A percentile compares a stretch with the other conserved stretches of the same genome.
Conservation (phyloP, 2,888 invertebrate species). For the Mesorhabditis belari region DNA sequence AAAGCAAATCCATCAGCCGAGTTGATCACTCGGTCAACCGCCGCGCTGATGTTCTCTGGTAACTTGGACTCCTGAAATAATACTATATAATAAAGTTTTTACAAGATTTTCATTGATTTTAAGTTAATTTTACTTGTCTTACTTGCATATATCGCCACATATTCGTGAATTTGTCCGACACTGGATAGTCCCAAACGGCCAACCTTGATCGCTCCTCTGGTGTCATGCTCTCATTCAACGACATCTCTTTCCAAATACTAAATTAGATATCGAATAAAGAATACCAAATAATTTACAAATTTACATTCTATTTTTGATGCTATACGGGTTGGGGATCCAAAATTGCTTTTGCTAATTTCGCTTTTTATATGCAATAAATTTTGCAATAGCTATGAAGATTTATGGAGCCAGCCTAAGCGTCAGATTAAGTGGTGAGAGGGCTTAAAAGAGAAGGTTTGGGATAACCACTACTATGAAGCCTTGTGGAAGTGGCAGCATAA, state of each 20-base stretch:
- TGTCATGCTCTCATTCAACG: conserved; percentile 81
- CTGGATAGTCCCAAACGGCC: conserved; percentile 98
- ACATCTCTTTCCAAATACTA: conserved; percentile 97
- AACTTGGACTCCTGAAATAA: conserved; percentile 65
- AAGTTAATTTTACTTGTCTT: conserved; percentile 52
- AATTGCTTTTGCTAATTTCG: too few species aligned
- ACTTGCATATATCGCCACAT: conserved; percentile 81
- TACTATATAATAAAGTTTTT: neutral
- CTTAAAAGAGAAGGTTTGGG: too few species aligned
- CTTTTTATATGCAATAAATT: too few species aligned
- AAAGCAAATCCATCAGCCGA: conserved; percentile 75
- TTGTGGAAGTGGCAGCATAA: too few species aligned
- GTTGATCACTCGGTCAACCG: conserved; percentile 66
- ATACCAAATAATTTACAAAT: neutral
- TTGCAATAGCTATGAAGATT: too few species aligned
- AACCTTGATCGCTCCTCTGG: conserved; percentile 83
- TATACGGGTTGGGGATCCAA: too few species aligned
- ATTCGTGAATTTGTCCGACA: conserved; percentile 94
- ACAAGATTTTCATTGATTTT: neutral
- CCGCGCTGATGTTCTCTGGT: conserved; percentile 73
- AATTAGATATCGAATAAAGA: conserved; percentile 3
- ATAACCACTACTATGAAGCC: too few species aligned
- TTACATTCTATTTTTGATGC: too few species aligned
- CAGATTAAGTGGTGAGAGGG: too few species aligned
- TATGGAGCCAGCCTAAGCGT: too few species aligned